These are phyloP conservation scores for Liposcelis brunnea DNA, from an alignment of 2,888 invertebrate species.

Conservation along the genomic window DNA sequence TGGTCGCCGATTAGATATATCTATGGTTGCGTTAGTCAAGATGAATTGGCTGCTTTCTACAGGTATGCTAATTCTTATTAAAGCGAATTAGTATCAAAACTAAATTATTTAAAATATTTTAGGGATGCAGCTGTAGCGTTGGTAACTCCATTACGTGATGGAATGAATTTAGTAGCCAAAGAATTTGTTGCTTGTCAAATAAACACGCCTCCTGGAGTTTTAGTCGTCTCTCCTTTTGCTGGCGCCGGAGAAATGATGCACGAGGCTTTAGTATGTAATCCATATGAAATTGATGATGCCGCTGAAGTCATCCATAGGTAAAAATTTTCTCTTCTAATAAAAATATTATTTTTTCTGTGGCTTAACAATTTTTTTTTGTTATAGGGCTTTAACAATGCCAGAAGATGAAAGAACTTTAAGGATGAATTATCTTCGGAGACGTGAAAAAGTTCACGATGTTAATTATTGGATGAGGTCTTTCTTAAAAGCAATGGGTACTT, in stretches of 20 bases:
- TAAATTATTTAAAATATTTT: too few species aligned
- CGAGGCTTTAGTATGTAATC: conserved; percentile 77
- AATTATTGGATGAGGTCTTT: conserved; percentile 80
- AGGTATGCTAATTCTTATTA: conserved; percentile 17
- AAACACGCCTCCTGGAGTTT: conserved; percentile 65
- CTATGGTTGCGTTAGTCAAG: conserved; percentile 73
- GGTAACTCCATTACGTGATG: conserved; percentile 73
- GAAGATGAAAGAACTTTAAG: conserved; percentile 71
- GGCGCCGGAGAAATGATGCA: conserved; percentile 91
- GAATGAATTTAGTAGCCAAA: conserved; percentile 80
- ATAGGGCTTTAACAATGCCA: conserved; percentile 71
- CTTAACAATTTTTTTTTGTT: conserved; percentile 12
- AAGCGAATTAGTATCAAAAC: too few species aligned
- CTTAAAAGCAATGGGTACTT: conserved; percentile 69
- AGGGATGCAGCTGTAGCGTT: conserved; percentile 71
- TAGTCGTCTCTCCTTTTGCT: conserved; percentile 79
- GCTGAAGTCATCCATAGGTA: conserved; percentile 70
- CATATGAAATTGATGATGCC: conserved; percentile 73
- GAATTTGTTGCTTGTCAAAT: conserved; percentile 88
- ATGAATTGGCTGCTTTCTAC: conserved; percentile 72
- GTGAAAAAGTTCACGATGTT: conserved; percentile 69
- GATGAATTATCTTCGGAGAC: conserved; percentile 66
- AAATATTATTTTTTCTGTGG: conserved; percentile 4
- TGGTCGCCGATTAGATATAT: conserved; percentile 87
- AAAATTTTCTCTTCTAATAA: background rate